phyloP scores from a whole-genome alignment of 1,140 invertebrate species.

The Conus ventricosus region DNA sequence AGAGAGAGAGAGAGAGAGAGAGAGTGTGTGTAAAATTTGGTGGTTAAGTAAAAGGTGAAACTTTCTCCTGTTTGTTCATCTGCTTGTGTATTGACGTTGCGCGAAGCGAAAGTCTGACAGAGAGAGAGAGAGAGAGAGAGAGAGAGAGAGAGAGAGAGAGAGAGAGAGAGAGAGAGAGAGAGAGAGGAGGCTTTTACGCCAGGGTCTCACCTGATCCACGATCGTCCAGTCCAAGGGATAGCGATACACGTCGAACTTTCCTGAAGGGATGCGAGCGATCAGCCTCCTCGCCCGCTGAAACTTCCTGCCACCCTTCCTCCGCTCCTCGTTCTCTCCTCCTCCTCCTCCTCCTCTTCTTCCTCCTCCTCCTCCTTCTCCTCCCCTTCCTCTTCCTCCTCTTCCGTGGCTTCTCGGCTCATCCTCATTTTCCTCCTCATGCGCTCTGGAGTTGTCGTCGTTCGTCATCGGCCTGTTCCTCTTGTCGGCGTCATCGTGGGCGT shows the following conservation, averaged over 20 bases:
- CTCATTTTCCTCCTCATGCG: too few species aligned
- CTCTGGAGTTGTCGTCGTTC: not conserved
- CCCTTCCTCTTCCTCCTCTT: constrained; percentile 53
- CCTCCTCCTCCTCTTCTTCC: not conserved
- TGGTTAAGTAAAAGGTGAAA: too few species aligned
- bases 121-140: too few species aligned
- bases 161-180: too few species aligned
- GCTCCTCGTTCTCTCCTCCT: constrained; percentile 66
- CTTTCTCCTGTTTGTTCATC: too few species aligned
- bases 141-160: too few species aligned
- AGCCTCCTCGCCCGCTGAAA: constrained; percentile 95
- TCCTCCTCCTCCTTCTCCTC: constrained; percentile 64
- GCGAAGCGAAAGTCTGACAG: too few species aligned
- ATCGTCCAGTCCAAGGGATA: constrained; percentile 92
- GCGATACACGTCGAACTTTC: constrained; percentile 95
- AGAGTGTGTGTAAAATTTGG: too few species aligned
- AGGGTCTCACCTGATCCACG: not conserved
- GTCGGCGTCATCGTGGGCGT: not conserved
- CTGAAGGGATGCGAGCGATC: constrained; percentile 98
- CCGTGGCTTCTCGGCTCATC: too few species aligned
- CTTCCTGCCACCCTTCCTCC: constrained; percentile 86
- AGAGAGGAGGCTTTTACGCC: too few species aligned
- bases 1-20: too few species aligned
- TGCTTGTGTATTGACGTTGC: too few species aligned
- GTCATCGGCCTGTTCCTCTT: not conserved